Percentiles rank a stretch among this genome's conserved stretches.
Evolutionary conservation across 2,113 vertebrate species (phyloP).

Genomic region (Nannobrachium achirus): DNA sequence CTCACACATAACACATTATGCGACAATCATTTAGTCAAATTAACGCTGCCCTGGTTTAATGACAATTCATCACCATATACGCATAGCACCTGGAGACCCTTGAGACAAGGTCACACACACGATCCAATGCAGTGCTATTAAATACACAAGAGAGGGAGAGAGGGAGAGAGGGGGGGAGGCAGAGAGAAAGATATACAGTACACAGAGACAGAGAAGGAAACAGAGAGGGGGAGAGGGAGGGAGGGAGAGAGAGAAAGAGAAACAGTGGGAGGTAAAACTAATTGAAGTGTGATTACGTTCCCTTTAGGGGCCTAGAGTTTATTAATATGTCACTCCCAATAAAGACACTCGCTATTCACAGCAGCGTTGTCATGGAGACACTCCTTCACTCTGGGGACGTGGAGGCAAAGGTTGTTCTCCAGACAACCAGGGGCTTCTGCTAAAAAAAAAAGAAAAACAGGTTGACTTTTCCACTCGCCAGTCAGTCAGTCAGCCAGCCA

Average conservation of each 20-base stretch:
- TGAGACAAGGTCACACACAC: conserved; percentile 35
- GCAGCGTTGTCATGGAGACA: conserved; percentile 75
- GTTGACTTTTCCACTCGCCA: conserved; percentile 20
- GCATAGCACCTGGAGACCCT: conserved; percentile 32
- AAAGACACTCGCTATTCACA: conserved; percentile 67
- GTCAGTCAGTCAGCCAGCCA: neutral
- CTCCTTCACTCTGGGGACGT: conserved; percentile 50
- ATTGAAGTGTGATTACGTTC: conserved; percentile 73
- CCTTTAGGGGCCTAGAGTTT: conserved; percentile 71
- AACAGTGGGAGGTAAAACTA: conserved; percentile 45
- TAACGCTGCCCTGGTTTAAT: neutral
- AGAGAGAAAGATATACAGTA: no score
- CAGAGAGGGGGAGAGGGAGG: neutral
- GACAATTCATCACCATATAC: conserved; percentile 45
- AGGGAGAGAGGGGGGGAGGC: neutral
- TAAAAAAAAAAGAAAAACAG: conserved; percentile 32
- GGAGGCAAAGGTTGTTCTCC: conserved; percentile 65
- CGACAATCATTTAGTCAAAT: conserved; percentile 3
- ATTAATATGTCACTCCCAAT: conserved; percentile 82
- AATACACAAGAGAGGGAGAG: conserved; percentile 20
- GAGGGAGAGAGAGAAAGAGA: conserved; percentile 23
- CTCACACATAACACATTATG: neutral
- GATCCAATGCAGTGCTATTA: conserved; percentile 48
- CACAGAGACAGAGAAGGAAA: no score
- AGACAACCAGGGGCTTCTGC: conserved; percentile 41